Evolutionary conservation across 1,140 invertebrate species (phyloP), one percentile per base, ranked within the genome.

Genomic region (Drosophila truncata): DNA sequence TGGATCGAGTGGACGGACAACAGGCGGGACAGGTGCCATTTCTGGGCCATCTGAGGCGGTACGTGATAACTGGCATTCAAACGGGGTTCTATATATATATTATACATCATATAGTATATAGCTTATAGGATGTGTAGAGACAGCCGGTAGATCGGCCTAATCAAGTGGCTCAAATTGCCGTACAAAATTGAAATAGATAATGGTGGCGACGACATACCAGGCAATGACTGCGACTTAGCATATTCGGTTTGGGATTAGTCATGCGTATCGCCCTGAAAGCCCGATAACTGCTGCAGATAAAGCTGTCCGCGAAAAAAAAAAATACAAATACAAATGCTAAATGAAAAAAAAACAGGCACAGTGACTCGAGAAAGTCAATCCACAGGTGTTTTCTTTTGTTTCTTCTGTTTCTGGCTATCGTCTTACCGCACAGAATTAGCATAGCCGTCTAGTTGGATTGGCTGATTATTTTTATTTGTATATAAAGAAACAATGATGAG

Each of bases 401-500:
- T 23, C 50, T 54, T 23, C 50, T 52, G 52, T 25, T 76, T 65
- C 44, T 49, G 66, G 31, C 52, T 60, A 73, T 60, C 70, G 55
- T 61, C 55, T 41, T 50, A 73, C 42, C 29, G 37, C 39, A 52
- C 18, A 14, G 46, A 49, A 76, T 76, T 76, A 23, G 73, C 73
- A 76, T 76, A 65, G 58, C 71, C 61, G 72, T 70, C 78, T 81
- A 82, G 75, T 71, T 79, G 61, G 61, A 35, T 55, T 69, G 54
- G 54, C 46, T 46, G 52, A 79, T 72, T 49, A 60, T 60, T 62
- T 52, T 44, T 76, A 64, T 49, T 29, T 29, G 18, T 63, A 59
- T 47, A 47, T 63, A 63, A 59, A 62, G 50, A 52, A 64, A 76
- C 79, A 86, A 82, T 80, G 80, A 88, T 87, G 83, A 87, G 80